Evolutionary conservation across 2,888 invertebrate genomes (phyloP).

Genomic region (Dolichopus griseipennis): DNA sequence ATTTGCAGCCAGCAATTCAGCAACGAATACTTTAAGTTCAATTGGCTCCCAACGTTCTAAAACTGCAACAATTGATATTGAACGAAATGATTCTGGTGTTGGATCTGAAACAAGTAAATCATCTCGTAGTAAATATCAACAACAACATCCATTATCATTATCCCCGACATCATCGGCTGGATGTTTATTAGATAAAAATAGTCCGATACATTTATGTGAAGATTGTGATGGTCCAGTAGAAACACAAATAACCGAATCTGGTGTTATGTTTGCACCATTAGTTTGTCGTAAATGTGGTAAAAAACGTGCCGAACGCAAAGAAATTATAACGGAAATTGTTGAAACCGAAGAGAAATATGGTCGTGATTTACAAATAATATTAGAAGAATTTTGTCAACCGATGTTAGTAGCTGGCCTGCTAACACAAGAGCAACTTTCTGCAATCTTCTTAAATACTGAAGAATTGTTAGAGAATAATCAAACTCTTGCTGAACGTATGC

Average conservation of each 20-base stretch:
- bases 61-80: conserved; percentile 55
- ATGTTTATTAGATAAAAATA: conserved; percentile 49
- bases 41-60: conserved; percentile 43
- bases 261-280: conserved; percentile 64
- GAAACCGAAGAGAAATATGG: conserved; percentile 96
- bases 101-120: conserved; percentile 87
- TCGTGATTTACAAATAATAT: conserved; percentile 80
- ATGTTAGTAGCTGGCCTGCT: conserved; percentile 87
- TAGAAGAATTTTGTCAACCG: conserved; percentile 87
- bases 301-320: conserved; percentile 80
- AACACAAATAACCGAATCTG: conserved; percentile 61
- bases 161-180: conserved; percentile 36
- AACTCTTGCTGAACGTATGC: conserved; percentile 73
- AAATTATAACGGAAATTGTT: conserved; percentile 89
- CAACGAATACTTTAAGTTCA: conserved; percentile 16
- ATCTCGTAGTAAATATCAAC: conserved; percentile 63
- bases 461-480: conserved; percentile 83
- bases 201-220: conserved; percentile 64
- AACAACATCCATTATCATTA: conserved; percentile 42
- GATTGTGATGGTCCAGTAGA: conserved; percentile 79
- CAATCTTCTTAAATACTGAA: conserved; percentile 88
- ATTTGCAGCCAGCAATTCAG: conserved; percentile 9
- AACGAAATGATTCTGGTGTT: conserved; percentile 86
- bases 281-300: conserved; percentile 83
- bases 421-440: conserved; percentile 81